A percentile compares a stretch with the other conserved stretches of the same genome.
These are phyloP conservation scores for Dasypus novemcinctus DNA, from an alignment of 2,113 vertebrate species.

Conservation along the genomic window DNA sequence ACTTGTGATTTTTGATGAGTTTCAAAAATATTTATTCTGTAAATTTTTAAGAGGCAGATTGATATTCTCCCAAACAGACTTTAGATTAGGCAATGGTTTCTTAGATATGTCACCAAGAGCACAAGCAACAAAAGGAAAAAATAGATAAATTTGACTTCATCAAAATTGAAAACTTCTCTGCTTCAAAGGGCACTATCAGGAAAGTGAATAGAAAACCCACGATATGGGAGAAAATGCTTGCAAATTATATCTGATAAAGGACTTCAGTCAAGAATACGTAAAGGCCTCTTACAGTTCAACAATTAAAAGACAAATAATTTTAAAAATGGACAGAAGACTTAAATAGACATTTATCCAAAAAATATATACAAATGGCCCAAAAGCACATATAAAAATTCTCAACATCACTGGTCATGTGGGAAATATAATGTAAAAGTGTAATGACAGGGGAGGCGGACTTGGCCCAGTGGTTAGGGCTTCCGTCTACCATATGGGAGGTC, in stretches of 20 bases:
- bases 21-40: not conserved
- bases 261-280: not conserved
- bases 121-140: not conserved
- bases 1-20: not conserved
- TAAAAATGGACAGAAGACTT: not conserved
- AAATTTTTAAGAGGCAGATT: not conserved
- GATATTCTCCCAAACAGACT: not conserved
- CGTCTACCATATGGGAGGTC: no score
- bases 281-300: not conserved
- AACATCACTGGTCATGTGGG: not conserved
- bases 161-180: no score
- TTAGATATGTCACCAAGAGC: not conserved
- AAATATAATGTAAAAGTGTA: not conserved
- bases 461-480: no score
- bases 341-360: not conserved
- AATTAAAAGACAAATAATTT: not conserved
- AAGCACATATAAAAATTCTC: not conserved
- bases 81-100: not conserved
- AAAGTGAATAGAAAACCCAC: not conserved
- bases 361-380: not conserved
- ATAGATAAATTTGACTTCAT: no score
- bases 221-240: not conserved
- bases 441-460: no score
- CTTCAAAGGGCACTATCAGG: not conserved
- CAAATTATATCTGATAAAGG: not conserved